Evolutionary conservation across 2,888 invertebrate genomes (phyloP), one percentile per base, ranked within the genome.

Genomic region (Apamea anceps): DNA sequence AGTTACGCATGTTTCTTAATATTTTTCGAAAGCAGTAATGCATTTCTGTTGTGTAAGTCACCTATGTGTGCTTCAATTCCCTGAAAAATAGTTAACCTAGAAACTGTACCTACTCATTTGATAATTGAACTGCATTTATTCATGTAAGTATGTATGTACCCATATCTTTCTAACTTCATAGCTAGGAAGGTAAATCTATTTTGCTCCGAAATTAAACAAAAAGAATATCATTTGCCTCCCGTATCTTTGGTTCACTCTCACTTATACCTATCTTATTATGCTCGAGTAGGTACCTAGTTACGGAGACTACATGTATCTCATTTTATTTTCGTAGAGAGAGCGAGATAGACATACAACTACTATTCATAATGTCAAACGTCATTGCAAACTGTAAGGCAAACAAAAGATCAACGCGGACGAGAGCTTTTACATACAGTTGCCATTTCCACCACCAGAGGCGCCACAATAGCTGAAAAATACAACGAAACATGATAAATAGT

Each of bases 391-490:
- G 84, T 85, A 88, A 86, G 77, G 84, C 85, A 88, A 88, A 89
- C 88, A 90, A 90, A 86, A 89, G 87, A 87, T 79, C 84, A 86
- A 72, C 86, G 79, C 83, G 85, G 73, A 75, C 71, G 66, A 85
- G 71, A 91, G 90, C 90, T 92, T 91, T 90, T 85, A 83, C 80
- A 79, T 45, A 68, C 82, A 90, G 89, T 92, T 87, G 86, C 72
- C 15, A 77, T 91, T 91, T 91, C 88, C 93, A 90, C 91, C 93
- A 78, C 86, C n/a, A 75, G 90, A 54, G 88, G 93, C 92, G 91
- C 91, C 82, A 88, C 85, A 57, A 72, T 76, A 67, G 81, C 76
- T 76, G 60, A 51, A 82, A 87, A 86, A 77, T 83, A 78, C 77
- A 85, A 76, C 79, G 68, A 79, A 86, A 88, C 85, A 87, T 89